phyloP scores from a whole-genome alignment of 2,113 vertebrate species.

The Eclectus roratus region DNA sequence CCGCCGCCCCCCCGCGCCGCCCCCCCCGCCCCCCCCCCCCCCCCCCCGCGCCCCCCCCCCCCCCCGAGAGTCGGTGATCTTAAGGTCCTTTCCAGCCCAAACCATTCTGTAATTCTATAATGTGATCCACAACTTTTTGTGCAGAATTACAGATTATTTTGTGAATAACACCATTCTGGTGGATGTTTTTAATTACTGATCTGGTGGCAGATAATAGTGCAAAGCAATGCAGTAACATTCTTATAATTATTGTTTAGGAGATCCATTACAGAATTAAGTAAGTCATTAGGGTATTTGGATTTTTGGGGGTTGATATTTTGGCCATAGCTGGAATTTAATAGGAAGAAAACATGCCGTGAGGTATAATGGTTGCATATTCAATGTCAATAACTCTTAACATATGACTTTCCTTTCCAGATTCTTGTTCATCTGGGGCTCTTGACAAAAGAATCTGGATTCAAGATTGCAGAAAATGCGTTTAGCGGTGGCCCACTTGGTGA shows the following conservation, averaged over 20 bases:
- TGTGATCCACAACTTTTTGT: background rate
- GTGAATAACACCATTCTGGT: background rate
- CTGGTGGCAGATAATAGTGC: background rate
- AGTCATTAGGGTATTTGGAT: background rate
- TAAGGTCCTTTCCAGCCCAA: background rate
- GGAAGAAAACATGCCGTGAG: background rate
- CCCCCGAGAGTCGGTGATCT: too few species aligned
- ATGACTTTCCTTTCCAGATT: constrained; percentile 76
- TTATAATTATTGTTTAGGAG: background rate
- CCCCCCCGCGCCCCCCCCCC: too few species aligned
- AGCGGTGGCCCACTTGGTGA: constrained; percentile 96
- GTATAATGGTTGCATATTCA: background rate
- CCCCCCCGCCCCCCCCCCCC: too few species aligned
- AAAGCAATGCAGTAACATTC: background rate
- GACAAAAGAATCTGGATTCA: constrained; percentile 99
- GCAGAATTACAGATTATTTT: background rate
- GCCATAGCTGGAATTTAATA: background rate
- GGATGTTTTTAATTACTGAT: background rate
- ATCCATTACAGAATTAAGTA: background rate
- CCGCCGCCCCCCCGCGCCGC: too few species aligned
- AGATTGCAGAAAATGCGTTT: constrained; percentile 99
- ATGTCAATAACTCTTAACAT: background rate
- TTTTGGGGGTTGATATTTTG: background rate
- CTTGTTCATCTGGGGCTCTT: constrained; percentile 95
- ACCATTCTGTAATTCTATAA: background rate